Percentiles rank a stretch among this genome's conserved stretches.
Evolutionary conservation across 2,888 invertebrate species (phyloP).

Genomic region (Endotricha flammealis): DNA sequence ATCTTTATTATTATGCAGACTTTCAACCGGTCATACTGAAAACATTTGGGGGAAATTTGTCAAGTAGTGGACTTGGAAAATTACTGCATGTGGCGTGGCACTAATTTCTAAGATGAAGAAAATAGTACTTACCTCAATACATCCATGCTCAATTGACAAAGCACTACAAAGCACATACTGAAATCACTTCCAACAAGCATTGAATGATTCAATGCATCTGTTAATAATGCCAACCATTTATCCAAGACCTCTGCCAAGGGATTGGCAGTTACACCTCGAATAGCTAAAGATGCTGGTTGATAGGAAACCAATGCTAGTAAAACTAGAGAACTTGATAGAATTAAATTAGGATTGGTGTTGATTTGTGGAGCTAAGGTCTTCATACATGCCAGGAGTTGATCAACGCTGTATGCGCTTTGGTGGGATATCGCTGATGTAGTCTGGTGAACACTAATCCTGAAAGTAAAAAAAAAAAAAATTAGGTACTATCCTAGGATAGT

Average conservation of each 20-base stretch:
- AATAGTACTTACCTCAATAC: conserved; percentile 36
- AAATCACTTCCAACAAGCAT: conserved; percentile 41
- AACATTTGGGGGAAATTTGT: too few species aligned
- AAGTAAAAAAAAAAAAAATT: too few species aligned
- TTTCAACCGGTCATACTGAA: too few species aligned
- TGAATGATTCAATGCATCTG: conserved; percentile 48
- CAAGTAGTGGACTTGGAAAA: too few species aligned
- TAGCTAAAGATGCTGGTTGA: conserved; percentile 45
- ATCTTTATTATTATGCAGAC: too few species aligned
- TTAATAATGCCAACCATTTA: conserved; percentile 50
- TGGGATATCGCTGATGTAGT: conserved; percentile 52
- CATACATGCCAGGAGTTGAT: conserved; percentile 59
- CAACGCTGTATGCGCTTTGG: conserved; percentile 65
- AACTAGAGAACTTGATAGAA: conserved; percentile 57
- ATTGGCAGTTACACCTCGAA: conserved; percentile 38
- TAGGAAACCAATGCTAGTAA: conserved; percentile 55
- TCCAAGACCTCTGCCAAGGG: conserved; percentile 44
- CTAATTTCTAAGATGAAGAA: too few species aligned
- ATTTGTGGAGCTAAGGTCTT: conserved; percentile 40
- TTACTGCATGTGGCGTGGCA: too few species aligned
- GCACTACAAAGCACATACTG: conserved; percentile 50
- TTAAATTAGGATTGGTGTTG: conserved; percentile 35
- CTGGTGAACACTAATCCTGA: conserved; percentile 46
- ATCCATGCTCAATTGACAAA: conserved; percentile 53
- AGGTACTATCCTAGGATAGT: too few species aligned